phyloP scores from a whole-genome alignment of 2,113 vertebrate species.

The Regulus satrapa region DNA sequence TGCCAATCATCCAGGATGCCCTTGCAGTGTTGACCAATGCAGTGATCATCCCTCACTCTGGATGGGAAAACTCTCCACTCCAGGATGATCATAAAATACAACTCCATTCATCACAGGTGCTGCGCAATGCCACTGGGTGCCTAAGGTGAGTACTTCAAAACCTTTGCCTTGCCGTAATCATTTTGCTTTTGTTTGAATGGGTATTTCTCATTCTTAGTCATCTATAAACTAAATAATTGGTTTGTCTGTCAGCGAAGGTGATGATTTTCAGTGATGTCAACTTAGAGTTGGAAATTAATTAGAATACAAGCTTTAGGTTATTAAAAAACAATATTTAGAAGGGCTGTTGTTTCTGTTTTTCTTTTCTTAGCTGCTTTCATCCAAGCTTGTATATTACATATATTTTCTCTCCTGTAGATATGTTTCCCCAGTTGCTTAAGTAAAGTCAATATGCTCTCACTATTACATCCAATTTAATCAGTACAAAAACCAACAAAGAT shows the following conservation, averaged over 20 bases:
- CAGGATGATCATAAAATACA: constrained; percentile 96
- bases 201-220: neutral
- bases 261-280: neutral
- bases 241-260: neutral
- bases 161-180: neutral
- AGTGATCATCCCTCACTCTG: constrained; percentile 96
- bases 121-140: constrained; percentile 98
- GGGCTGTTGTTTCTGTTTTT: neutral
- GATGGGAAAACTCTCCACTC: constrained; percentile 93
- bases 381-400: neutral
- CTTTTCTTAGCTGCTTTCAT: neutral
- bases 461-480: neutral
- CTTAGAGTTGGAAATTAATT: neutral
- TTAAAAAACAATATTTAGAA: neutral
- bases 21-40: constrained; percentile 95
- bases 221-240: neutral
- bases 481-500: neutral
- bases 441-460: neutral
- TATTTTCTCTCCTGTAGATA: neutral
- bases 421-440: neutral
- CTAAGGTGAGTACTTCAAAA: constrained; percentile 81
- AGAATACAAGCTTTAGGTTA: neutral
- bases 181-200: neutral
- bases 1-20: constrained; percentile 99
- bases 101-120: constrained; percentile 96